These are phyloP conservation scores for Dendronephthya gigantea DNA, from an alignment of 64 coral and sea anemone species.

Conservation along the genomic window DNA sequence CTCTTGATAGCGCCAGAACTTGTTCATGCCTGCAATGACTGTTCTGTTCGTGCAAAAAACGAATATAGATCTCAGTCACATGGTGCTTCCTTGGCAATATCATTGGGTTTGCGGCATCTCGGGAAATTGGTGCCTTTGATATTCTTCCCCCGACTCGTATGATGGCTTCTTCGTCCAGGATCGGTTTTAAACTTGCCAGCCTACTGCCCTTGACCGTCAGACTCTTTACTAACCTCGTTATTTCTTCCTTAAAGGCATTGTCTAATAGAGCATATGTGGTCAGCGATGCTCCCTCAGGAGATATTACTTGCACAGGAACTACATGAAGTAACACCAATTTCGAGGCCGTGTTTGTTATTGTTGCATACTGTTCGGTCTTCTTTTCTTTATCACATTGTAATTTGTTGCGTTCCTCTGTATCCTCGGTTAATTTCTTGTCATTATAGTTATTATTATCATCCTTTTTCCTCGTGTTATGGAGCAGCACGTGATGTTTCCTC, in stretches of 20 bases:
- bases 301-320: constrained; percentile 21
- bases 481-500: constrained; percentile 23
- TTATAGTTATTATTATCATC: neutral
- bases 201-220: neutral
- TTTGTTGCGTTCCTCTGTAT: neutral
- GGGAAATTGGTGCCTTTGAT: neutral
- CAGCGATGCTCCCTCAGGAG: neutral
- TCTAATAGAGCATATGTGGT: constrained; percentile 14
- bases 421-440: neutral
- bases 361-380: constrained; percentile 16
- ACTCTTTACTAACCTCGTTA: neutral
- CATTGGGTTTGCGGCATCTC: neutral
- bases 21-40: constrained; percentile 25
- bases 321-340: constrained; percentile 26
- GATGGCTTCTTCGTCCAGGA: neutral
- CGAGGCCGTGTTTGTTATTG: neutral
- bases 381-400: neutral
- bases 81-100: neutral
- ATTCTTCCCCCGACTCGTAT: neutral
- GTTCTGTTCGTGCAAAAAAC: neutral
- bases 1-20: neutral
- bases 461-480: neutral
- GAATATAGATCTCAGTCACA: neutral
- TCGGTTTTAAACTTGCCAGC: neutral
- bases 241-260: constrained; percentile 13